Percentiles rank a stretch among this genome's conserved stretches.
Evolutionary conservation across 2,888 invertebrate species (phyloP).

Genomic region (Temnothorax rugatulus): DNA sequence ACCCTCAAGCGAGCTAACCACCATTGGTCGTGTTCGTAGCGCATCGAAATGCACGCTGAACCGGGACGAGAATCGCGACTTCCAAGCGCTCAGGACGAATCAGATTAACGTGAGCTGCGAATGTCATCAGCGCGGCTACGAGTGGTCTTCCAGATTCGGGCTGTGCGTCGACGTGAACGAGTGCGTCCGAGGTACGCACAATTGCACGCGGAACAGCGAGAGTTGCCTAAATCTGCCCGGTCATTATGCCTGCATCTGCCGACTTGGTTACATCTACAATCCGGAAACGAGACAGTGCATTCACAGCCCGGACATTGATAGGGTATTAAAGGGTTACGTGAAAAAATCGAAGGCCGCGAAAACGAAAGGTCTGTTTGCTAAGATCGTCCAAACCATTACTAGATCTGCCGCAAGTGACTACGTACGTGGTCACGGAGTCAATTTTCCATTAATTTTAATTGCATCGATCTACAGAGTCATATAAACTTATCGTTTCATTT

Average conservation of each 20-base stretch:
- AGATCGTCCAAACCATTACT: slow-evolving; percentile 54
- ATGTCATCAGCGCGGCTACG: slow-evolving; percentile 87
- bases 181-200: slow-evolving; percentile 86
- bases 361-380: slow-evolving; percentile 50
- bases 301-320: slow-evolving; percentile 60
- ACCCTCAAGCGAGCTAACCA: not conserved
- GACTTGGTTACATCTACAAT: slow-evolving; percentile 75
- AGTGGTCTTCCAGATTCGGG: slow-evolving; percentile 89
- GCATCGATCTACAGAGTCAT: not conserved
- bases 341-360: slow-evolving; percentile 48
- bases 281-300: slow-evolving; percentile 64
- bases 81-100: slow-evolving; percentile 87
- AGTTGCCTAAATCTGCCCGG: slow-evolving; percentile 89
- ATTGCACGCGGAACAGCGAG: slow-evolving; percentile 86
- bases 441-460: slow-evolving; percentile 2
- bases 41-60: slow-evolving; percentile 84
- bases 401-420: slow-evolving; percentile 38
- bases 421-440: not conserved
- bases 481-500: not conserved
- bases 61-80: slow-evolving; percentile 86
- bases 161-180: slow-evolving; percentile 90
- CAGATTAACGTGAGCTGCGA: slow-evolving; percentile 89
- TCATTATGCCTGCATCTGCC: slow-evolving; percentile 77
- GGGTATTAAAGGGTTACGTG: slow-evolving; percentile 53
- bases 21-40: slow-evolving; percentile 51